phyloP scores from a whole-genome alignment of 2,113 vertebrate genomes.

The sheep (Ovis aries) region ARS-UI_Ramb_v3.0 NC_056054.1:247924001-247924500 shows the following conservation, averaged over 20 bases:
- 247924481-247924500: background rate
- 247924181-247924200: background rate
- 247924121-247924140: background rate
- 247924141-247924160: background rate
- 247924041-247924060: background rate
- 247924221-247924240: rapidly evolving
- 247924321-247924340: background rate
- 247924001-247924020: background rate
- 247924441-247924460: background rate
- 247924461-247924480: background rate
- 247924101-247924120: background rate
- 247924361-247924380: background rate
- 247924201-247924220: background rate
- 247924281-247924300: too few relatives aligned
- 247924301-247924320: background rate
- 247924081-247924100: background rate
- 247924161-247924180: background rate
- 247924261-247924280: rapidly evolving
- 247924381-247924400: background rate
- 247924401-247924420: background rate
- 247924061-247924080: background rate
- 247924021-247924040: background rate
- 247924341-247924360: background rate
- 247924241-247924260: background rate
- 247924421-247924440: background rate